A percentile compares a stretch with the other conserved stretches of the same genome.
phyloP scores from a whole-genome alignment of 2,888 invertebrate species.

The Helleia helle region DNA sequence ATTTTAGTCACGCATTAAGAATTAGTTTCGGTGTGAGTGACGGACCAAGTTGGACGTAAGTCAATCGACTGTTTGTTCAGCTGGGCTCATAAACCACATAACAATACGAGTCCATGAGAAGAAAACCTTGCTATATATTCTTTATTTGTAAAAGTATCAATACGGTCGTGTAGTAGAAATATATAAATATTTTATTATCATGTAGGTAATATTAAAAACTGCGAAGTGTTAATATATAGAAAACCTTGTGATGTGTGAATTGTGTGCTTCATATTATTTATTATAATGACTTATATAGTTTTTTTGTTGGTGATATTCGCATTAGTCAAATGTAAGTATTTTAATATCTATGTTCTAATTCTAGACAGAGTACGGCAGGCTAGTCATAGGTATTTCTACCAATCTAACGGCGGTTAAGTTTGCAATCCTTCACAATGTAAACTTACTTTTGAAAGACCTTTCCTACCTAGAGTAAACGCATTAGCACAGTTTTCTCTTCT shows the following conservation, averaged over 20 bases:
- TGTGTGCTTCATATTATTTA: conserved; percentile 6
- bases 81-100: background rate
- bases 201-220: background rate
- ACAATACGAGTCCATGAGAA: background rate
- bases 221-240: background rate
- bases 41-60: background rate
- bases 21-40: background rate
- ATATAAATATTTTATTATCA: background rate
- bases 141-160: background rate
- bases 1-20: background rate
- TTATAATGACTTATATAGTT: conserved; percentile 12
- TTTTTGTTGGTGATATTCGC: conserved; percentile 13
- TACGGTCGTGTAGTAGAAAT: background rate
- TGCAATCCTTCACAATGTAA: too few species aligned
- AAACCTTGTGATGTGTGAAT: conserved; percentile 7
- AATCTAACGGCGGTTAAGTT: too few species aligned
- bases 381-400: too few species aligned
- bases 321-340: conserved; percentile 17
- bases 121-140: background rate
- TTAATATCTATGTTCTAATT: too few species aligned
- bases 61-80: conserved; percentile 7
- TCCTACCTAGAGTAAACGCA: too few species aligned
- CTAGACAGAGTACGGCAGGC: too few species aligned
- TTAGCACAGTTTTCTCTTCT: too few species aligned
- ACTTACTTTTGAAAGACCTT: too few species aligned